These are phyloP conservation scores for Tribolium castaneum DNA, from an alignment of 1,140 invertebrate genomes.

Conservation along the genomic window DNA sequence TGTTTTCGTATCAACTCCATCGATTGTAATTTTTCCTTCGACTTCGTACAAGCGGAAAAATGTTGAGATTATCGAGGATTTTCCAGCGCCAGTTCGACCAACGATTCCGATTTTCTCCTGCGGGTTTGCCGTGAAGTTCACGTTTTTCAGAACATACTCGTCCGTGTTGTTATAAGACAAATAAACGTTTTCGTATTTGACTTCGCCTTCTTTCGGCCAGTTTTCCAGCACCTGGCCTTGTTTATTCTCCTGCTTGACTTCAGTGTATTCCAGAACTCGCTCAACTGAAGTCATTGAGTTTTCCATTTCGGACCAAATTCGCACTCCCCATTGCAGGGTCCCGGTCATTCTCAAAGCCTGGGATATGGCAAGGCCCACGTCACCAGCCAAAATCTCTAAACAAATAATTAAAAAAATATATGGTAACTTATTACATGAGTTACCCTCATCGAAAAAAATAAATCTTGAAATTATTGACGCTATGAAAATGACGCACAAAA, in stretches of 20 bases:
- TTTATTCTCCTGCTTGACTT: conserved; percentile 72
- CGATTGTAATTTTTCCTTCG: conserved; percentile 69
- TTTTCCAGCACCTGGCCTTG: conserved; percentile 65
- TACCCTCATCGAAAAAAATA: conserved; percentile 3
- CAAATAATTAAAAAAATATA: neutral
- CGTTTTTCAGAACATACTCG: conserved; percentile 76
- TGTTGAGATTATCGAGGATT: conserved; percentile 79
- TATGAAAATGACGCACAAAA: conserved; percentile 68
- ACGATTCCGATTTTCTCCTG: conserved; percentile 79
- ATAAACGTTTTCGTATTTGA: conserved; percentile 75
- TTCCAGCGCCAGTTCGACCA: conserved; percentile 85
- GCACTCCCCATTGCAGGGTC: conserved; percentile 73
- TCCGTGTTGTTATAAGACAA: conserved; percentile 71
- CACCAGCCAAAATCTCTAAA: conserved; percentile 64
- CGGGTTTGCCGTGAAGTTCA: conserved; percentile 72
- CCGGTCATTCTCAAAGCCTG: conserved; percentile 71
- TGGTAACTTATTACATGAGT: neutral
- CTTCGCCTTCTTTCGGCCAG: conserved; percentile 78
- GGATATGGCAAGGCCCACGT: conserved; percentile 71
- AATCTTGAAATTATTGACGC: conserved; percentile 1
- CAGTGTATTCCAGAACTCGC: conserved; percentile 77
- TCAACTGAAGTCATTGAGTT: conserved; percentile 85
- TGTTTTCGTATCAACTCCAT: conserved; percentile 68
- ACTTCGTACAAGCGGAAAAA: conserved; percentile 72
- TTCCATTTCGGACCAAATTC: conserved; percentile 74